Base-by-base conservation (phyloP, 2,797 vertebrate genomes). In the Ctenopoma multispine region DNA sequence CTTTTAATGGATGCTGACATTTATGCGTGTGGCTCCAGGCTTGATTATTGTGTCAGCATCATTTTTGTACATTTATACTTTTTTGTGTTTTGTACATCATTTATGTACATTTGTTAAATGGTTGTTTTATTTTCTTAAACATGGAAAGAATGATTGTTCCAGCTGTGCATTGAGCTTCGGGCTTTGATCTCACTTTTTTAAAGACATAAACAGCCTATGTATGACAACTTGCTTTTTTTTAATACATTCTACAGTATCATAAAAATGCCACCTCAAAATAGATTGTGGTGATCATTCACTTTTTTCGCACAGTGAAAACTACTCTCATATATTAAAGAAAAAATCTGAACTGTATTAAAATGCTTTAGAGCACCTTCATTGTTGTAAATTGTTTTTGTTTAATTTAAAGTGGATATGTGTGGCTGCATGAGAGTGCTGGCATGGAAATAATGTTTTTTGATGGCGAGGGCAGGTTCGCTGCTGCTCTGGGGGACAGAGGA, bases 391-490 rank as follows among this genome's bases (percentile, higher is more conserved):
- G 74, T 84, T 57, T 17, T 63, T 47, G 49, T 72, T 87, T 76
- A 65, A 84, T 85, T 86, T 79, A 84, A 82, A 79, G 55, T 44
- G 41, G 48, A 46, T 83, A 12, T 75, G 63, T 80, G 62, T 59
- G 81, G 75, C 68, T 75, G 24, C 3, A 29, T 69, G 68, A 78
- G 75, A 69, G 56, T 66, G 34, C 38, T 83, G 82, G 79, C 70
- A 74, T 72, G 80, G 87, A 90, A 84, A 89, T 85, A 75, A 90
- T 86, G 75, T 85, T 83, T 80, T 89, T 80, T 89, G 90, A 90
- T 86, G 80, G 71, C 68, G 77, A 82, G 76, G 61, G 63, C 82
- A 89, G 84, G 63, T 76, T 80, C 8, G 36, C 69, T 86, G 38
- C 69, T 72, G 49, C 84, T 87, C 75, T 46, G 38, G 85, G 85